These are phyloP conservation scores for Nasonia longicornis DNA, from an alignment of 1,140 invertebrate genomes.

Conservation along the genomic window DNA sequence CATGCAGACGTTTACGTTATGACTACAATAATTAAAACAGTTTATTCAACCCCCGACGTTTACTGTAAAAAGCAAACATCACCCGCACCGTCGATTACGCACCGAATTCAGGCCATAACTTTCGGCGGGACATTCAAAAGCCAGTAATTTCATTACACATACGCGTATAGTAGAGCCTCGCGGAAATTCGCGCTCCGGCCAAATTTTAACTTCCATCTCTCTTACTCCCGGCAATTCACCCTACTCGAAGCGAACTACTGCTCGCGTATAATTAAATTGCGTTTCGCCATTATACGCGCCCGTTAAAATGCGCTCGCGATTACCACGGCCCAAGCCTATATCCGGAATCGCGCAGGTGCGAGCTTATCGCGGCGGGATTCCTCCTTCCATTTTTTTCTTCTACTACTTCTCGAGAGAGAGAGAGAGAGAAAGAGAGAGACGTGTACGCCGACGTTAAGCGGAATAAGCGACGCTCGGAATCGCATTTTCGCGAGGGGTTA, in stretches of 20 bases:
- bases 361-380: constrained; percentile 24
- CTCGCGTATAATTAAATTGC: constrained; percentile 36
- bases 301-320: constrained; percentile 25
- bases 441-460: not conserved
- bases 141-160: constrained; percentile 18
- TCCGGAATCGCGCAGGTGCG: not conserved
- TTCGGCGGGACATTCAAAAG: constrained; percentile 5
- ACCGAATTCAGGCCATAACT: not conserved
- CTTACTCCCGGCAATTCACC: not conserved
- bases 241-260: not conserved
- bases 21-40: too few species aligned
- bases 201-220: constrained; percentile 17
- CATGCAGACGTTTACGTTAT: not conserved
- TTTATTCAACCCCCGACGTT: too few species aligned
- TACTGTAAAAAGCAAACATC: not conserved
- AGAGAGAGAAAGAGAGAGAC: too few species aligned
- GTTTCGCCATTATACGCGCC: constrained; percentile 35
- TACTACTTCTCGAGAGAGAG: not conserved
- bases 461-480: not conserved
- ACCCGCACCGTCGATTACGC: not conserved
- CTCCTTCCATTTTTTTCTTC: not conserved
- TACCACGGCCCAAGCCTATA: not conserved
- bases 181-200: not conserved
- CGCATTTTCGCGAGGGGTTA: not conserved
- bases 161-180: not conserved